Conservation (phyloP, 2,113 vertebrate species). For the Grus americana region DNA sequence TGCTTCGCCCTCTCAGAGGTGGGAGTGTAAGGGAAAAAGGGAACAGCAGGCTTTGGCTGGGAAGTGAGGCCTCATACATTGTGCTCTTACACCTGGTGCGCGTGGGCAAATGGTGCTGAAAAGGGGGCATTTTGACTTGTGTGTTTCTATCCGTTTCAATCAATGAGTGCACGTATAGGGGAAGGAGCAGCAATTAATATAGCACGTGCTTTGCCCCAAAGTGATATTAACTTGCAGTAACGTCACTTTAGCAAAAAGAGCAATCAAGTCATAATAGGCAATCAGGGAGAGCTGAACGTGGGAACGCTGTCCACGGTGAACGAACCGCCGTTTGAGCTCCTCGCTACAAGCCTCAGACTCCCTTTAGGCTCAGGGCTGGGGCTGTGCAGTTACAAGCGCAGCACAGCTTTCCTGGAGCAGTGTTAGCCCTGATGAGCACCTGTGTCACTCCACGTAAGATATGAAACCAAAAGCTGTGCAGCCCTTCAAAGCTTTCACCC, state of each 20-base stretch:
- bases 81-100: rapidly evolving
- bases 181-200: not conserved
- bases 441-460: not conserved
- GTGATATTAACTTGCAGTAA: not conserved
- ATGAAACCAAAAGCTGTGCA: not conserved
- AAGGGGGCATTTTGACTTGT: not conserved
- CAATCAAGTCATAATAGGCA: not conserved
- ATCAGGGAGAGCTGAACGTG: rapidly evolving
- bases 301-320: not conserved
- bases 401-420: not conserved
- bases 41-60: not conserved
- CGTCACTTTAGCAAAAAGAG: not conserved
- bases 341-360: not conserved
- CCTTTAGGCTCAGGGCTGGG: not conserved
- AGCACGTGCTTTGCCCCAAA: not conserved
- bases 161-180: no score
- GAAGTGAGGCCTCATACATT: not conserved
- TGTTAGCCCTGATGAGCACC: not conserved
- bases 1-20: rapidly evolving
- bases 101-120: not conserved
- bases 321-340: not conserved
- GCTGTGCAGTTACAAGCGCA: not conserved
- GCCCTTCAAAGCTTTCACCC: not conserved
- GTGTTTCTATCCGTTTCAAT: not conserved
- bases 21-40: not conserved